Base-by-base conservation (phyloP, 2,888 invertebrate species). In the Caenorhabditis sinica region DNA sequence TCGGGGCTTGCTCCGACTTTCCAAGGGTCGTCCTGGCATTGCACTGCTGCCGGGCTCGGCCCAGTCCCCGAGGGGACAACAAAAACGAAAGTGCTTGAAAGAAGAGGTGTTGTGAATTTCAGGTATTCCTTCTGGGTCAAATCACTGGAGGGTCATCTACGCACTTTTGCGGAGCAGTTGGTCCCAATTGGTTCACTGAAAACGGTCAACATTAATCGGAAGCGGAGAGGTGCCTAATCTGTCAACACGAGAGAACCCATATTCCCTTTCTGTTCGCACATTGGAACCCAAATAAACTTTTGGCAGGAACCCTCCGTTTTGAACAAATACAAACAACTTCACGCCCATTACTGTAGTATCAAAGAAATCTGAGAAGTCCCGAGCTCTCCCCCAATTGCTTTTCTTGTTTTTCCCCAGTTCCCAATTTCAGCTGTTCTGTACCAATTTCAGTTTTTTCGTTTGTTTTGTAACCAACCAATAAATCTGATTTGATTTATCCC, bases 1-100 rank as follows among this genome's bases (percentile, higher is more conserved):
- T 74, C 81, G 81, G 75, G 82, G 81, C 81, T 81, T 81, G 81
- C 81, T 82, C 74, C 81, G 81, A 82, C 81, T 74, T 74, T 58
- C 74, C 74, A 82, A 74, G 81, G 81, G 81, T 82, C 81, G 81
- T 74, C 81, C 74, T 53, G 74, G 81, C 74, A 74, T 82, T 82
- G 81, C 81, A 82, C 81, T 69, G 74, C 81, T 82, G 82, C 82
- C 74, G 63, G 74, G 75, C 74, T 82, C 82, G 82, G 74, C 75
- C 82, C 75, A 82, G 75, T 75, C 75, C 82, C 82, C 69, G 49
- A 23, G 49, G 66, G 66, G 80, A 66, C 66, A 66, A 66, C 15
- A 25, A 53, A 23, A 9, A 11, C 17, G 15, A 43, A 23, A n/a
- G n/a, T 8, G 33, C 4, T 33, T 33, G 4, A 6, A 40, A 11